Evolutionary conservation across 2,888 invertebrate species (phyloP).

Genomic region (Parnassius mnemosyne): DNA sequence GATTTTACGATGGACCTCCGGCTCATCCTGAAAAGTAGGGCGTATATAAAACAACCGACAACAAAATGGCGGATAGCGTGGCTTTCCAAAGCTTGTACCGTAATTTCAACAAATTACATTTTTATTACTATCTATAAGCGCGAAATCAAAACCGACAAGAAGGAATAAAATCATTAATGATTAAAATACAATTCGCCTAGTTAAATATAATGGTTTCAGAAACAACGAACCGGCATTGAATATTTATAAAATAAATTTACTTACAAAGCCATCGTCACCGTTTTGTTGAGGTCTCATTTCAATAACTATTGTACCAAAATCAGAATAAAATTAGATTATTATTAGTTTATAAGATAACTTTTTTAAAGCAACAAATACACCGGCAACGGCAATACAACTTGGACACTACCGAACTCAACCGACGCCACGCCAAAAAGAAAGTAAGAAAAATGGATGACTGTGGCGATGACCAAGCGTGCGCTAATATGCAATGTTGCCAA

Average conservation of each 20-base stretch:
- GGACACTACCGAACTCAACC: conserved; percentile 40
- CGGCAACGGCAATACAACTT: conserved; percentile 17
- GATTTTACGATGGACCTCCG: conserved; percentile 93
- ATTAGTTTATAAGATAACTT: conserved; percentile 21
- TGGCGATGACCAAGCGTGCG: background rate
- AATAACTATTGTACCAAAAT: too few species aligned
- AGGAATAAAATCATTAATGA: too few species aligned
- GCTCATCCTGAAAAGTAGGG: conserved; percentile 78
- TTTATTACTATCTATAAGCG: background rate
- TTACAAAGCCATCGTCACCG: conserved; percentile 74
- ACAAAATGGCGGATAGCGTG: conserved; percentile 71
- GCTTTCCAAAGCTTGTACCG: background rate
- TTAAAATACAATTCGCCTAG: too few species aligned
- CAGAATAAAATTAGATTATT: conserved; percentile 8
- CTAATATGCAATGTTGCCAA: too few species aligned
- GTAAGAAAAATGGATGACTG: too few species aligned
- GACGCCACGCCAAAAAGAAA: conserved; percentile 72
- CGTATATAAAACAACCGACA: conserved; percentile 43
- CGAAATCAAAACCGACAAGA: too few species aligned
- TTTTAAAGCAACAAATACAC: conserved; percentile 22
- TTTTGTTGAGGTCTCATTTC: conserved; percentile 74
- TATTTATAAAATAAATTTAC: conserved; percentile 37
- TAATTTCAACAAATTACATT: background rate
- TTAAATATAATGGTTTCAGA: background rate
- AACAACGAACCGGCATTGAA: background rate